Conservation (phyloP, 2,113 vertebrate species). For the Python bivittatus region DNA sequence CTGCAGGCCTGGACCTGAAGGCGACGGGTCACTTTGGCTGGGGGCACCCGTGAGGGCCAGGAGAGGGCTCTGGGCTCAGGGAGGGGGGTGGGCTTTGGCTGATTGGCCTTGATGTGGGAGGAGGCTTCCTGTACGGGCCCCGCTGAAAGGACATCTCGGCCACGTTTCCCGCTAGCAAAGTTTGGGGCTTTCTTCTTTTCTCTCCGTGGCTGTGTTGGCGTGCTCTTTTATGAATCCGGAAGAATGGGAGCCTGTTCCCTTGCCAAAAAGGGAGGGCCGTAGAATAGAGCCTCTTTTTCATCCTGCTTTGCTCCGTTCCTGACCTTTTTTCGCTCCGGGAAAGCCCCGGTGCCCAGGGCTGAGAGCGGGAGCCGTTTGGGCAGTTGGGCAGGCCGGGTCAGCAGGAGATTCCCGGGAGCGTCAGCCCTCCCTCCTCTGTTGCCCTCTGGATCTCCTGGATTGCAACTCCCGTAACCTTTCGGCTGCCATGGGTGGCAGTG, state of each 20-base stretch:
- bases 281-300: background rate
- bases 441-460: background rate
- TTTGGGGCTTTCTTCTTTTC: background rate
- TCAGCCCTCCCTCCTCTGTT: background rate
- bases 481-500: background rate
- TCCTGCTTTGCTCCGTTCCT: background rate
- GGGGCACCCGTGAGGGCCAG: too few species aligned
- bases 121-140: too few species aligned
- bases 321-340: background rate
- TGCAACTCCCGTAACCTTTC: background rate
- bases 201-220: background rate
- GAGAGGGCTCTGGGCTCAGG: background rate
- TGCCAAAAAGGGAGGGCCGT: background rate
- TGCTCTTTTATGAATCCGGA: background rate
- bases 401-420: background rate
- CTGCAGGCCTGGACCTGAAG: too few species aligned
- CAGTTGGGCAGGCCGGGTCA: background rate
- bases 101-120: background rate
- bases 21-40: too few species aligned
- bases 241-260: conserved; percentile 6
- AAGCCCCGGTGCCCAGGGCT: too few species aligned
- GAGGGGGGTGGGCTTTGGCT: background rate
- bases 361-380: background rate
- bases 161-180: accelerated
- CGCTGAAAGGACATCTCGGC: accelerated